Conservation (phyloP, 2,113 vertebrate genomes). For the Oxyruncus cristatus region DNA sequence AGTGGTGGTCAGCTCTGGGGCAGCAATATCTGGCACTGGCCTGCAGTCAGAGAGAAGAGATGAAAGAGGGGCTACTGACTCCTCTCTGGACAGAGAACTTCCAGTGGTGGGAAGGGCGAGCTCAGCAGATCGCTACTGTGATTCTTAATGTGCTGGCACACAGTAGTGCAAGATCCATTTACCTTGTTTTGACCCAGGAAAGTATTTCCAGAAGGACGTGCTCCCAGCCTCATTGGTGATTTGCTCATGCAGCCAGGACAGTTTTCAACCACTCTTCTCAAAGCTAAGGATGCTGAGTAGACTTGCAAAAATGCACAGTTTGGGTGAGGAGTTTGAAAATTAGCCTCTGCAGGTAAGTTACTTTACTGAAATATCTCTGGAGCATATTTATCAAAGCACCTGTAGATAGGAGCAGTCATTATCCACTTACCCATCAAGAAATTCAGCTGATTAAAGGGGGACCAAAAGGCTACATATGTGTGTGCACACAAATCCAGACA, state of each 20-base stretch:
- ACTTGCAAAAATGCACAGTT: not conserved
- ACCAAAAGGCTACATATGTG: not conserved
- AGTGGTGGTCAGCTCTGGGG: not conserved
- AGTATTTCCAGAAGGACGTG: not conserved
- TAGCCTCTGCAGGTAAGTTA: not conserved
- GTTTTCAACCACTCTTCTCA: not conserved
- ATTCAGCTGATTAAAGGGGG: not conserved
- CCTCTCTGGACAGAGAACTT: not conserved
- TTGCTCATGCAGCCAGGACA: not conserved
- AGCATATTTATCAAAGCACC: not conserved
- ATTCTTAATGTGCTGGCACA: not conserved
- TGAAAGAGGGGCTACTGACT: not conserved
- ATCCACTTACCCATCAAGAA: not conserved
- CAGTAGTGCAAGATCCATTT: rapidly evolving
- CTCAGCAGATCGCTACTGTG: rapidly evolving
- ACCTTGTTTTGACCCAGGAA: not conserved
- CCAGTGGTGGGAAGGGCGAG: not conserved
- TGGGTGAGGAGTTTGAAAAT: not conserved
- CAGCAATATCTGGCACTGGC: not conserved
- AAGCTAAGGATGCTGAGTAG: not conserved
- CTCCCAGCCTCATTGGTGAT: not conserved
- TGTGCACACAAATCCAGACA: not conserved
- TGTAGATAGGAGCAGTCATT: not conserved
- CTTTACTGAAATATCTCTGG: not conserved
- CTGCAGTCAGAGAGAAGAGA: not conserved